phyloP scores from a whole-genome alignment of 2,888 invertebrate species.

The Tachystola acroxantha region DNA sequence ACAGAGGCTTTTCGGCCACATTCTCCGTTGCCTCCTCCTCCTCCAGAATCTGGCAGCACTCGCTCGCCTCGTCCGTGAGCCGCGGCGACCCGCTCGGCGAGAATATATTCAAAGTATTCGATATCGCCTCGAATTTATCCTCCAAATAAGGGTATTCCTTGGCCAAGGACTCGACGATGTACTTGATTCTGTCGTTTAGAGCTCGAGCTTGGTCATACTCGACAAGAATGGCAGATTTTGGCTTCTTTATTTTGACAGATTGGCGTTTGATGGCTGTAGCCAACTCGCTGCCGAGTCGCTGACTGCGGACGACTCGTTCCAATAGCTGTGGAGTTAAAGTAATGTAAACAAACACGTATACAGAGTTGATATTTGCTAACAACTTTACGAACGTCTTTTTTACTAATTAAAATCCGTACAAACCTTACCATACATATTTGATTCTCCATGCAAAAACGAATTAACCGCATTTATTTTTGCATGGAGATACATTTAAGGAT shows the following conservation, averaged over 20 bases:
- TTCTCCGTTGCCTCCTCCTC: constrained; percentile 23
- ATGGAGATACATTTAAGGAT: too few relatives aligned
- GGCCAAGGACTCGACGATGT: constrained; percentile 75
- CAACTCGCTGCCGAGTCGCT: constrained; percentile 82
- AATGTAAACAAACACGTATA: neutral
- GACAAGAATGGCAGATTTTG: constrained; percentile 65
- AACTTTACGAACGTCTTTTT: too few relatives aligned
- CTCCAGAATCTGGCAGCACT: constrained; percentile 13
- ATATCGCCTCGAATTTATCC: constrained; percentile 50
- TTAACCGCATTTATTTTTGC: too few relatives aligned
- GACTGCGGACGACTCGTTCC: constrained; percentile 81
- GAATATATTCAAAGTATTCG: constrained; percentile 69
- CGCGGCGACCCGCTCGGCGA: constrained; percentile 44
- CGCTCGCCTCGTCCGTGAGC: constrained; percentile 26
- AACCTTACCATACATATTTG: too few relatives aligned
- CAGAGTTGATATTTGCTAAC: neutral
- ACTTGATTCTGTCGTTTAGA: constrained; percentile 77
- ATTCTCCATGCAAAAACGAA: too few relatives aligned
- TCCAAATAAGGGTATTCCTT: constrained; percentile 80
- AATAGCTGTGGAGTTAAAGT: constrained; percentile 46
- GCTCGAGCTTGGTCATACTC: constrained; percentile 79
- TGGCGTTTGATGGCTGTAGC: constrained; percentile 64
- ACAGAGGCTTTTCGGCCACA: constrained; percentile 41
- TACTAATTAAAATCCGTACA: too few relatives aligned
- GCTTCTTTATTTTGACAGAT: constrained; percentile 48